Conservation (phyloP, 2,888 invertebrate species). For the Caenorhabditis panamensis region DNA sequence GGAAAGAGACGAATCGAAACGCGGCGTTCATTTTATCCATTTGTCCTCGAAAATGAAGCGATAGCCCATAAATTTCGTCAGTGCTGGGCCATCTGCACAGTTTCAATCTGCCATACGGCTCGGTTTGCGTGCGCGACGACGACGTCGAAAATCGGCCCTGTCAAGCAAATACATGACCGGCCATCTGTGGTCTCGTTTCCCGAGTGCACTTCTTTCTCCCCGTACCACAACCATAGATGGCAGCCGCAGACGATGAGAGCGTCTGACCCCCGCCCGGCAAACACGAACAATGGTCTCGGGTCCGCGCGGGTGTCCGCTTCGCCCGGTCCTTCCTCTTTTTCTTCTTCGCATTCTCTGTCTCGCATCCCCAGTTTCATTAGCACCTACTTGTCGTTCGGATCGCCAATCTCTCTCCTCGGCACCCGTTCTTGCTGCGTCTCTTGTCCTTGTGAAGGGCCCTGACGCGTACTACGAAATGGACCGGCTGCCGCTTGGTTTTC, state of each 20-base stretch:
- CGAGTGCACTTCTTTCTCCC: conserved; percentile 40
- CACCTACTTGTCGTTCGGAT: conserved; percentile 53
- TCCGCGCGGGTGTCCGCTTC: conserved; percentile 55
- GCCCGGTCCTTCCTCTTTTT: conserved; percentile 16
- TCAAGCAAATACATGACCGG: conserved; percentile 55
- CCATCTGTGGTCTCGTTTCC: conserved; percentile 31
- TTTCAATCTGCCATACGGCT: conserved; percentile 41
- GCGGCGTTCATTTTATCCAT: conserved; percentile 32
- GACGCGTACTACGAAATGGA: conserved; percentile 53
- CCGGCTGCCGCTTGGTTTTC: conserved; percentile 57
- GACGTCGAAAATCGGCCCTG: conserved; percentile 21
- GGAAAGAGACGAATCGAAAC: neutral
- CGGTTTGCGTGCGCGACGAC: conserved; percentile 21
- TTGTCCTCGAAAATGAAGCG: conserved; percentile 33
- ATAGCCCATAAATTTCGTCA: conserved; percentile 28
- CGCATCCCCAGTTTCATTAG: conserved; percentile 51
- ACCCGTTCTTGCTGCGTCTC: conserved; percentile 35
- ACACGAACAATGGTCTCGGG: conserved; percentile 59
- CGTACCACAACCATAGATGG: conserved; percentile 37
- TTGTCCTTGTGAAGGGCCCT: conserved; percentile 36
- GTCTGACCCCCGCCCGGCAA: conserved; percentile 50
- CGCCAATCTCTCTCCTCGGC: conserved; percentile 55
- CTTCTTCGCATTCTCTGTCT: conserved; percentile 18
- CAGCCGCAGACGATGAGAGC: conserved; percentile 26
- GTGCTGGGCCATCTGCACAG: conserved; percentile 51